These are phyloP conservation scores for Hyles vespertilio DNA, from an alignment of 1,140 invertebrate genomes.

Conservation along the genomic window DNA sequence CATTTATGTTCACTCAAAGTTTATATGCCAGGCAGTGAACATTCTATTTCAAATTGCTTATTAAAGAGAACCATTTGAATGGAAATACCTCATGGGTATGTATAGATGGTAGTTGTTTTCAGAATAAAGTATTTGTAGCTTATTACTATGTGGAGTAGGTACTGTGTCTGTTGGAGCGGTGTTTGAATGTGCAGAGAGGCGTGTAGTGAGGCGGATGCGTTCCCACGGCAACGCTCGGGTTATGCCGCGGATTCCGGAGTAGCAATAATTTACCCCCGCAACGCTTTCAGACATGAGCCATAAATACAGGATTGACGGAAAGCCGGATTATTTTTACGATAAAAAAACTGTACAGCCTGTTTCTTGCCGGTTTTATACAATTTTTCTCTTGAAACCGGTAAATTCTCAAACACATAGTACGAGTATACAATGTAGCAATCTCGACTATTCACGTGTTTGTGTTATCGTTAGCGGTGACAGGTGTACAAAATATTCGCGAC, in stretches of 20 bases:
- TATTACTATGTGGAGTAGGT: conserved; percentile 8
- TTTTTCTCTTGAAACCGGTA: conserved; percentile 1
- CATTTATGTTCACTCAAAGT: no score
- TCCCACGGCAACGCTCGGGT: conserved; percentile 61
- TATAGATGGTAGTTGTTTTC: no score
- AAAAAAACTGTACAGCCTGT: neutral
- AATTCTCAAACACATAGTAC: neutral
- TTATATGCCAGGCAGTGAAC: no score
- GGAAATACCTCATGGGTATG: no score
- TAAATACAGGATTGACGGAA: conserved; percentile 32
- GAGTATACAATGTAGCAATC: neutral
- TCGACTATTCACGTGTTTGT: no score
- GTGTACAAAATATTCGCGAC: conserved; percentile 23
- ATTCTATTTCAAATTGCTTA: no score
- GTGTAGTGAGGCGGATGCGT: conserved; percentile 32
- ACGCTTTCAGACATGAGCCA: conserved; percentile 30
- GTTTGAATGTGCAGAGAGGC: conserved; percentile 28
- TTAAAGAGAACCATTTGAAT: no score
- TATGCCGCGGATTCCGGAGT: conserved; percentile 41
- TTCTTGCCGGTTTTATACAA: neutral
- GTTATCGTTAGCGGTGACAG: conserved; percentile 6
- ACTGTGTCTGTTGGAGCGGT: conserved; percentile 20
- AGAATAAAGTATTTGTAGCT: neutral
- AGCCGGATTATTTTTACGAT: conserved; percentile 1
- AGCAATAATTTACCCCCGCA: conserved; percentile 54